Conservation (phyloP, 2,888 invertebrate genomes). For the Spicauda simplicius region DNA sequence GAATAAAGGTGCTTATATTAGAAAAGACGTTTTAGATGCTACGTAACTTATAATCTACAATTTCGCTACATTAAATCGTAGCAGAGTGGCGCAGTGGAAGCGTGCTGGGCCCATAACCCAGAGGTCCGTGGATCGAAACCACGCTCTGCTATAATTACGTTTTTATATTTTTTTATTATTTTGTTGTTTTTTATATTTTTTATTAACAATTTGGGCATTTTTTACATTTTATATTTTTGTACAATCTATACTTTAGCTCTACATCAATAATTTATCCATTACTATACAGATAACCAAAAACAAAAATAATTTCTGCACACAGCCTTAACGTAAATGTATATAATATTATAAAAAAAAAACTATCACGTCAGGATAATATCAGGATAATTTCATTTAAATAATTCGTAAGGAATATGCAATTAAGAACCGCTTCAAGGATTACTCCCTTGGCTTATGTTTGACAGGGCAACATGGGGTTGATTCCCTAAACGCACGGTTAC, state of each 20-base stretch:
- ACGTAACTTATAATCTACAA: neutral
- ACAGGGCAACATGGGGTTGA: neutral
- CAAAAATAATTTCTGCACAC: too few relatives aligned
- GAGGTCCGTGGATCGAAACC: constrained; percentile 97
- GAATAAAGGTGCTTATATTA: too few relatives aligned
- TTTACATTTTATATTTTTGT: too few relatives aligned
- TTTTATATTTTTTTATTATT: neutral
- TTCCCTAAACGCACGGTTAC: neutral
- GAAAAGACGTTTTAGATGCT: neutral
- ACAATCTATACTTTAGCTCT: too few relatives aligned
- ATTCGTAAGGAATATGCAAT: neutral
- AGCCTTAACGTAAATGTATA: too few relatives aligned
- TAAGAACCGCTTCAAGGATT: neutral
- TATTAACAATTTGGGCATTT: too few relatives aligned
- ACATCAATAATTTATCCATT: too few relatives aligned
- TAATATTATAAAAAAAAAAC: too few relatives aligned
- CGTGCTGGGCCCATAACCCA: constrained; percentile 95
- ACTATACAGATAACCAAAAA: too few relatives aligned
- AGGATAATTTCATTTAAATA: too few relatives aligned
- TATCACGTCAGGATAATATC: too few relatives aligned
- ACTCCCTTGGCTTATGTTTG: neutral
- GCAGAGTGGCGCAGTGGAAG: constrained; percentile 94
- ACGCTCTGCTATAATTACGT: constrained; percentile 88
- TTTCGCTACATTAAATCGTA: constrained; percentile 46
- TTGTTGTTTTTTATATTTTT: too few relatives aligned